phyloP scores from a whole-genome alignment of 2,888 invertebrate genomes.

The Leptinotarsa juncta region DNA sequence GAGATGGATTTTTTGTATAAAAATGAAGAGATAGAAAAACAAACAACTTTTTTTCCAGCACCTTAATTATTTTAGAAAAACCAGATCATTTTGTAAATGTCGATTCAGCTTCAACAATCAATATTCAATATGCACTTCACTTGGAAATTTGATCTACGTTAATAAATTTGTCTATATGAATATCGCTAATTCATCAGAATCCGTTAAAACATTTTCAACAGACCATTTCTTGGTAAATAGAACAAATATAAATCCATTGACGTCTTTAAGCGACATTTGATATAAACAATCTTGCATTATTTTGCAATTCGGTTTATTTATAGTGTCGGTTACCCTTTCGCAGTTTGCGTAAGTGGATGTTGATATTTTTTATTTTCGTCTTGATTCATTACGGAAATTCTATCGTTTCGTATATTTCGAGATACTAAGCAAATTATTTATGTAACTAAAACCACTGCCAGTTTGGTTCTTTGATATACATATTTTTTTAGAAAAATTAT shows the following conservation, averaged over 20 bases:
- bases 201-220: background rate
- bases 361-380: conserved; percentile 2
- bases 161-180: background rate
- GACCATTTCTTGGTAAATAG: conserved; percentile 13
- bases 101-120: background rate
- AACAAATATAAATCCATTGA: conserved; percentile 24
- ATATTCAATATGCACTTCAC: background rate
- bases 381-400: background rate
- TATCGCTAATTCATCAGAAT: conserved; percentile 2
- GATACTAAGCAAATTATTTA: too few relatives aligned
- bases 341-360: conserved; percentile 10
- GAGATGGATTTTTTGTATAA: too few relatives aligned
- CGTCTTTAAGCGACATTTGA: conserved; percentile 22
- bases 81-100: background rate
- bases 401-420: too few relatives aligned
- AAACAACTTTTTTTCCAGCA: too few relatives aligned
- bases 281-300: conserved; percentile 28
- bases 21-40: too few relatives aligned
- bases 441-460: too few relatives aligned
- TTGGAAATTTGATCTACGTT: background rate
- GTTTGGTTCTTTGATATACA: too few relatives aligned
- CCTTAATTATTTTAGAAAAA: too few relatives aligned
- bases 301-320: conserved; percentile 22
- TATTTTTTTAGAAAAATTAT: too few relatives aligned
- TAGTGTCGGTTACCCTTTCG: background rate